Conservation (phyloP, 2,888 invertebrate species). For the Ornithoptera priamus region DNA sequence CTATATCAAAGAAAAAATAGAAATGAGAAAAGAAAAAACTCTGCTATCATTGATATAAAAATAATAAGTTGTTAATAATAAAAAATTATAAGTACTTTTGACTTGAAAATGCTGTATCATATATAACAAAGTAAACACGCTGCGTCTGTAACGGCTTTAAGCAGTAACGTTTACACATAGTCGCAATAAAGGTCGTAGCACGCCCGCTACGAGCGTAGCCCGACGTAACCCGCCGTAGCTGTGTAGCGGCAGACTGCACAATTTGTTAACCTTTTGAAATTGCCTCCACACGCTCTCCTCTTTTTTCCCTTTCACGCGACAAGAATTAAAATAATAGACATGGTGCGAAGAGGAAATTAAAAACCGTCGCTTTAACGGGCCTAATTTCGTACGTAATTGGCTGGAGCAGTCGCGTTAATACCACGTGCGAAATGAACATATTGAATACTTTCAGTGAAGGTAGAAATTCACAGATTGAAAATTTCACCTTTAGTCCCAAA, state of each 20-base stretch:
- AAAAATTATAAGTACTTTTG: constrained; percentile 14
- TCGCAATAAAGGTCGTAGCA: constrained; percentile 65
- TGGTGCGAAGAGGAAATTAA: constrained; percentile 36
- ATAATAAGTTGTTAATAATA: not conserved
- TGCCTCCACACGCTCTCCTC: constrained; percentile 47
- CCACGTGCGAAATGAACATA: constrained; percentile 28
- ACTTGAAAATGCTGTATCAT: constrained; percentile 9
- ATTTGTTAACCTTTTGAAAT: constrained; percentile 72
- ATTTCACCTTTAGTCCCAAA: constrained; percentile 12
- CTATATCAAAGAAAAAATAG: too few relatives aligned
- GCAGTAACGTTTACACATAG: constrained; percentile 62
- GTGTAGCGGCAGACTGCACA: constrained; percentile 57
- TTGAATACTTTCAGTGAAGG: constrained; percentile 1
- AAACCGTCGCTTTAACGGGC: constrained; percentile 35
- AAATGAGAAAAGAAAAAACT: too few relatives aligned
- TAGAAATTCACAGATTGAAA: constrained; percentile 5
- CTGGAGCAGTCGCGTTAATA: constrained; percentile 32
- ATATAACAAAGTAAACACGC: constrained; percentile 22
- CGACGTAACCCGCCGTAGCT: constrained; percentile 45
- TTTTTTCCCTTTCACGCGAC: constrained; percentile 39
- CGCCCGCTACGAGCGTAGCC: constrained; percentile 52
- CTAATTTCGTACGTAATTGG: constrained; percentile 39
- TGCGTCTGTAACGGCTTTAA: constrained; percentile 41
- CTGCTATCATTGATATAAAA: too few relatives aligned
- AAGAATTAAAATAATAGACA: constrained; percentile 40